phyloP scores from a whole-genome alignment of 2,888 invertebrate species.

The Diarsia mendica region DNA sequence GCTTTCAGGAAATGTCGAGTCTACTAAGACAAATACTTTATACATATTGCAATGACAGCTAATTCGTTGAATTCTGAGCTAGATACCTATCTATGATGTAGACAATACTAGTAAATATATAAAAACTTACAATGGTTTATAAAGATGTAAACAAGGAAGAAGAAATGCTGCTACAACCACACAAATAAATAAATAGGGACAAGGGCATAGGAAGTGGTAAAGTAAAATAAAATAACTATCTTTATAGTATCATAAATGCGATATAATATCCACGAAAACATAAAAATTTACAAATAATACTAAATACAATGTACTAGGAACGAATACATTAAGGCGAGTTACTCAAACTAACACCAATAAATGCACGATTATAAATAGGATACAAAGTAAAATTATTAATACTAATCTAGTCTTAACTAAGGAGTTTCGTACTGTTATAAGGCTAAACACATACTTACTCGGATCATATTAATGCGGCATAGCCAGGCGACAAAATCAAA shows the following conservation, averaged over 20 bases:
- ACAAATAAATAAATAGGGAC: neutral
- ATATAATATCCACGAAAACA: constrained; percentile 45
- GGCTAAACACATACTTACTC: neutral
- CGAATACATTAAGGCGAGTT: constrained; percentile 54
- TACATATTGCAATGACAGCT: neutral
- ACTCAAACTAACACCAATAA: constrained; percentile 45
- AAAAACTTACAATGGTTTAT: neutral
- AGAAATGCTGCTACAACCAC: neutral
- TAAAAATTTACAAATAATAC: constrained; percentile 51
- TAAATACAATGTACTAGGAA: constrained; percentile 62
- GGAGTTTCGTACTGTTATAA: constrained; percentile 31
- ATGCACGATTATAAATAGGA: constrained; percentile 45
- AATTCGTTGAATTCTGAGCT: neutral
- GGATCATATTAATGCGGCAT: neutral
- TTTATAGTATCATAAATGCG: constrained; percentile 38
- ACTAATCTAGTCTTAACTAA: constrained; percentile 34
- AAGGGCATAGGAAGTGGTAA: neutral
- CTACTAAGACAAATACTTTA: neutral
- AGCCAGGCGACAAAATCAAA: neutral
- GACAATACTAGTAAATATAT: neutral
- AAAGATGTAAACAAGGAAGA: neutral
- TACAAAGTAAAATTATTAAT: constrained; percentile 33
- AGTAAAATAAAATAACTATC: constrained; percentile 35
- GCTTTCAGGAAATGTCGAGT: neutral
- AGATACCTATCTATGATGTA: neutral